Evolutionary conservation across 2,797 vertebrate species (phyloP).

Genomic region (Oophaga sylvatica): DNA sequence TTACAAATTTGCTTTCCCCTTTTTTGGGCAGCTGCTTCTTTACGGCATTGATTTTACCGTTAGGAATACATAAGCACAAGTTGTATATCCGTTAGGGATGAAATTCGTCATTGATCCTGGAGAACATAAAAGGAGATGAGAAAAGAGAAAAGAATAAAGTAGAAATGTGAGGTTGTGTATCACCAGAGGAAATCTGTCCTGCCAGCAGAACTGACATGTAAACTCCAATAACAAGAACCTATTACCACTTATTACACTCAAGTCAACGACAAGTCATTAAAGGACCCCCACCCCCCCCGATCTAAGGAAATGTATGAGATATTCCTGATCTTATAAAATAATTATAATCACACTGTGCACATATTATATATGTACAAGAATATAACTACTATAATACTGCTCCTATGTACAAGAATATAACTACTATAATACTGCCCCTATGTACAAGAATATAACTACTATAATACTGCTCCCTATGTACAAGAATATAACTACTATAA

Average conservation of each 20-base stretch:
- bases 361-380: background rate
- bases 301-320: background rate
- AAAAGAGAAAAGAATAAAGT: conserved; percentile 11
- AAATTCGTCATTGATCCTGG: conserved; percentile 29
- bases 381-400: background rate
- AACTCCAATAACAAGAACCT: background rate
- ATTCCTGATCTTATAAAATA: background rate
- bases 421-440: background rate
- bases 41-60: conserved; percentile 25
- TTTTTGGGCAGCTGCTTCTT: conserved; percentile 12
- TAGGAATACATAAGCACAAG: conserved; percentile 22
- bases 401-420: background rate
- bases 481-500: no score
- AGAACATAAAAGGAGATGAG: conserved; percentile 47
- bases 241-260: conserved; percentile 15
- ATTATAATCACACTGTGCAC: background rate
- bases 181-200: conserved; percentile 8
- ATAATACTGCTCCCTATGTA: no score
- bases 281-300: background rate
- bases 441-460: no score
- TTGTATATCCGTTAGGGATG: conserved; percentile 31
- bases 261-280: background rate
- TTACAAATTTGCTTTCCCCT: background rate
- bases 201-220: background rate
- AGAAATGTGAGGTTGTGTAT: conserved; percentile 12